A percentile compares a stretch with the other conserved stretches of the same genome.
phyloP scores from a whole-genome alignment of 2,113 vertebrate species.

The Epinephelus moara region DNA sequence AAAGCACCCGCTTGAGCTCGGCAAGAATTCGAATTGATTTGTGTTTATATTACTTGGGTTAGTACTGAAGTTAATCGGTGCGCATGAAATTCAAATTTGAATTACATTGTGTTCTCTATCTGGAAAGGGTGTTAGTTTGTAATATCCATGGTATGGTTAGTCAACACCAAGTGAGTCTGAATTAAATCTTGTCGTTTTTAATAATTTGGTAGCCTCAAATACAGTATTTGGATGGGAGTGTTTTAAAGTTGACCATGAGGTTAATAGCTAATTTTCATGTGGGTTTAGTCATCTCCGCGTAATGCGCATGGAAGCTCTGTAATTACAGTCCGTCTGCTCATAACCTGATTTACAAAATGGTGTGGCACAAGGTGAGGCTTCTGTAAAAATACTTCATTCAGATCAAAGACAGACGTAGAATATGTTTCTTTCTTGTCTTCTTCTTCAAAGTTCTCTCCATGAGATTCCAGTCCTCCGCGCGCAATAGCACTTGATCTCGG shows the following conservation, averaged over 20 bases:
- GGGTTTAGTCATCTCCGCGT: not conserved
- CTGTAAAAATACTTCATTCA: not conserved
- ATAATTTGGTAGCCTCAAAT: not conserved
- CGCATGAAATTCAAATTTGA: not conserved
- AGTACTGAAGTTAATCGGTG: not conserved
- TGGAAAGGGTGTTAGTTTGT: not conserved
- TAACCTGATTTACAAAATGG: not conserved
- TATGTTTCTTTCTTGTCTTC: not conserved
- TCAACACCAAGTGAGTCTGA: no score
- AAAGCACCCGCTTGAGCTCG: not conserved
- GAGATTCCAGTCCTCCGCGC: constrained; percentile 75
- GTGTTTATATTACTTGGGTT: not conserved
- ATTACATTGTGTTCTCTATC: not conserved
- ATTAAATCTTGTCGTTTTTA: not conserved
- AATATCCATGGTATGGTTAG: not conserved
- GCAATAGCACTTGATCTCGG: constrained; percentile 66
- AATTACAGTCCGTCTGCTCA: not conserved
- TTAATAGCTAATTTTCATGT: not conserved
- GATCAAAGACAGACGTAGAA: not conserved
- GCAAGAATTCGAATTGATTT: not conserved
- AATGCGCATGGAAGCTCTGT: not conserved
- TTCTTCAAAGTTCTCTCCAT: constrained; percentile 77
- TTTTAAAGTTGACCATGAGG: not conserved
- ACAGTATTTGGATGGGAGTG: not conserved
- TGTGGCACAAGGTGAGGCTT: not conserved